Evolutionary conservation across 1,140 invertebrate genomes (phyloP).

Genomic region (Lepidurus packardi): DNA sequence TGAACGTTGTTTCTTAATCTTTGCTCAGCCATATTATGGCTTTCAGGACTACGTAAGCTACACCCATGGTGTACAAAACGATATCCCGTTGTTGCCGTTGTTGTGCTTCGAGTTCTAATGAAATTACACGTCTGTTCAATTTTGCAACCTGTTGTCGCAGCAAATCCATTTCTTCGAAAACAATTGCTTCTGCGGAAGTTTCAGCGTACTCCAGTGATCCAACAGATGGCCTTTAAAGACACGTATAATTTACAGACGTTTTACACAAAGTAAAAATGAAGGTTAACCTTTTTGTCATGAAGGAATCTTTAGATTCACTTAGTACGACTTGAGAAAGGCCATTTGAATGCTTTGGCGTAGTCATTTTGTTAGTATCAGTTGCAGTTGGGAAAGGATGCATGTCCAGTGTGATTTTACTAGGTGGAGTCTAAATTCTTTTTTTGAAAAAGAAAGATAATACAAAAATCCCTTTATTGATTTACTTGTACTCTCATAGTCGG

Average conservation of each 20-base stretch:
- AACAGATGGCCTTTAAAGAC: neutral
- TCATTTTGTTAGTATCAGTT: neutral
- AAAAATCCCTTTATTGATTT: neutral
- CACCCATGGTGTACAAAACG: neutral
- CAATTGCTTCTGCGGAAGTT: neutral
- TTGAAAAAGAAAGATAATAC: neutral
- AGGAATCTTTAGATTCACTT: neutral
- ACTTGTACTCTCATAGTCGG: neutral
- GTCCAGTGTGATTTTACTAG: neutral
- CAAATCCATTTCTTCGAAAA: conserved; percentile 3
- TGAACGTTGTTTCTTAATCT: neutral
- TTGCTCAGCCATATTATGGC: neutral
- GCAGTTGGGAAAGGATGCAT: neutral
- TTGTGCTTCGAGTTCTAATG: neutral
- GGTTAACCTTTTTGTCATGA: neutral
- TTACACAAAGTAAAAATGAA: too few species aligned
- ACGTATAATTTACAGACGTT: too few species aligned
- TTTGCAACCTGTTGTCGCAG: conserved; percentile 1
- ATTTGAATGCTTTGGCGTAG: neutral
- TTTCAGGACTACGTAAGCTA: neutral
- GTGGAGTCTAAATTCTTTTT: neutral
- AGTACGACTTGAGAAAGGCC: neutral
- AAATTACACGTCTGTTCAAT: neutral
- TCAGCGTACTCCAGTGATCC: neutral
- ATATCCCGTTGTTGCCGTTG: neutral